Conservation (phyloP, 2,113 vertebrate genomes). For the Terrapene triunguis region DNA sequence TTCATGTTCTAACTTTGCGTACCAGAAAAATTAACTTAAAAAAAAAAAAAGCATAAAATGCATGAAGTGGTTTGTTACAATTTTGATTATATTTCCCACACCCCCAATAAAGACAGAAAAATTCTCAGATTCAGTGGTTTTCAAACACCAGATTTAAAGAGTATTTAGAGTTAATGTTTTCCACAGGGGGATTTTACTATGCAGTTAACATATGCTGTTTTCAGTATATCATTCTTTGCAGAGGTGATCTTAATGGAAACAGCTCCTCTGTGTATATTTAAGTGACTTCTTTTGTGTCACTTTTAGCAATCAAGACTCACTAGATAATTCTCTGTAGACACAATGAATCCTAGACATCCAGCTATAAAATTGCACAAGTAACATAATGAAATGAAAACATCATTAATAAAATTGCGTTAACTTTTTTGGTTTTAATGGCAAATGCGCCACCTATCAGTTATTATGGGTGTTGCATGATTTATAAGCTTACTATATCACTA, state of each 20-base stretch:
- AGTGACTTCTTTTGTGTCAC: background rate
- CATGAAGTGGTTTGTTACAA: background rate
- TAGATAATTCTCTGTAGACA: background rate
- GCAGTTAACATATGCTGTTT: constrained; percentile 57
- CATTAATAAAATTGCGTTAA: background rate
- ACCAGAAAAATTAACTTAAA: background rate
- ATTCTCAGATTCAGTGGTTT: background rate
- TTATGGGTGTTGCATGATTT: constrained; percentile 39
- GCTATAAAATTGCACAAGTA: accelerated
- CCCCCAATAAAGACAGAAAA: background rate
- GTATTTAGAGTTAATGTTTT: constrained; percentile 50
- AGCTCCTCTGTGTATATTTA: background rate
- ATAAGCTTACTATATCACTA: accelerated
- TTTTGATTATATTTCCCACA: background rate
- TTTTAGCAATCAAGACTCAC: accelerated
- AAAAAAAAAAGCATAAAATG: background rate
- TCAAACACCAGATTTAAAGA: background rate
- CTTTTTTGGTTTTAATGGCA: constrained; percentile 53
- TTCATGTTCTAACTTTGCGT: background rate
- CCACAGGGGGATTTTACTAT: constrained; percentile 56
- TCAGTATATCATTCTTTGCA: constrained; percentile 5
- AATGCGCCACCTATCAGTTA: constrained; percentile 74
- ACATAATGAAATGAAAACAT: background rate
- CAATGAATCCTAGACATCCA: accelerated
- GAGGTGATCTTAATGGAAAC: constrained; percentile 13